Evolutionary conservation across 2,888 invertebrate genomes (phyloP), one percentile per base, ranked within the genome.

Genomic region (Xestoiulus laeticollis): DNA sequence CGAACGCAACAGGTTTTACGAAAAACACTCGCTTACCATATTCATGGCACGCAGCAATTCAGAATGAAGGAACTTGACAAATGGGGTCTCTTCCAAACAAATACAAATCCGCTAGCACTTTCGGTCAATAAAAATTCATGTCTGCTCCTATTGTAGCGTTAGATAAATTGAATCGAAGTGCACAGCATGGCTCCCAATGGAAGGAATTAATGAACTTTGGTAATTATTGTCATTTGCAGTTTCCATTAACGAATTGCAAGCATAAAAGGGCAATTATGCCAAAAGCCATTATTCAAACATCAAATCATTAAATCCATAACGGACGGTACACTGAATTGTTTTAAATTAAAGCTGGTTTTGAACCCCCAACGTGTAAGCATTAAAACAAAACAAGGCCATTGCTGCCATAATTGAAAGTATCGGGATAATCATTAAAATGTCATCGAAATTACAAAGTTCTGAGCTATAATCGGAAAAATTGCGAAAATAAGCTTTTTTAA

Each of bases 141-240:
- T 78, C 30, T 78, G 14, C 78, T 30, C 30, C 30, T 78, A 16
- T 30, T 4, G 78, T 30, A 30, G 78, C 14, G 16, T 78, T 16
- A 30, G 16, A 78, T 26, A 26, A 16, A 78, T 78, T 78, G 78
- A 30, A 30, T 30, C 16, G 30, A 78, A 30, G 30, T 16, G 12
- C 78, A 78, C 78, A 78, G 78, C 78, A 78, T 78, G 78, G 78
- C 12, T 78, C 30, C 78, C 30, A 30, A 78, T 26, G 30, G 78
- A 4, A 3, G 30, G 30, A 78, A 78, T 32, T 78, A 78, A 78
- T 78, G 78, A 78, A 78, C 78, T 78, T 78, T 16, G 5, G 78
- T 78, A 78, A 78, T 32, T 78, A 78, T 30, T 3, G 30, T 30
- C 78, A 32, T 78, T 78, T 78, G 14, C 30, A 78, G 30, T 78